A percentile compares a stretch with the other conserved stretches of the same genome.
phyloP scores from a whole-genome alignment of 2,113 vertebrate genomes.

The Delphinus delphis region DNA sequence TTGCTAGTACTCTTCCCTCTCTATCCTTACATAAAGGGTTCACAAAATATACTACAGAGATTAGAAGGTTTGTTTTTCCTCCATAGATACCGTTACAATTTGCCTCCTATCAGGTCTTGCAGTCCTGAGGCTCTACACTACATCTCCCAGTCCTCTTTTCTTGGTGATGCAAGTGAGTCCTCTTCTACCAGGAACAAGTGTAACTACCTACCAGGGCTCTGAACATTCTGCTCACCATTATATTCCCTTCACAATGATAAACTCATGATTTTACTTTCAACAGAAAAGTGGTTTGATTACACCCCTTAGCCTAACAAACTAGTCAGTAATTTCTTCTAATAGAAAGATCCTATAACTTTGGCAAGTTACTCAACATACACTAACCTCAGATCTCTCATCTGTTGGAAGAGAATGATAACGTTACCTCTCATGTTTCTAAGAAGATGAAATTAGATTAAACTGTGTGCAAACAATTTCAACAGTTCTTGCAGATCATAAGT shows the following conservation, averaged over 20 bases:
- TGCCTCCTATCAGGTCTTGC: background rate
- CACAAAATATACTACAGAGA: background rate
- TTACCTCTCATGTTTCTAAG: background rate
- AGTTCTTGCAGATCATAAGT: background rate
- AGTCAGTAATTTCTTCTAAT: background rate
- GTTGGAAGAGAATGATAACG: background rate
- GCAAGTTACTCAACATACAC: background rate
- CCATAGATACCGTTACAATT: background rate
- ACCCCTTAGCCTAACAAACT: background rate
- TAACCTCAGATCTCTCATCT: background rate
- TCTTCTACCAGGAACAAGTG: background rate
- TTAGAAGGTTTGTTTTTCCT: background rate
- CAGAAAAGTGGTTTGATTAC: background rate
- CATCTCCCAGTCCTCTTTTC: background rate
- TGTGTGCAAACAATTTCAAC: background rate
- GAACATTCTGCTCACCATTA: background rate
- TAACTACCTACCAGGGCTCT: background rate
- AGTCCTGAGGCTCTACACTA: background rate
- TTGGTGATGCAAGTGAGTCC: background rate
- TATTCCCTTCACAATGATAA: background rate
- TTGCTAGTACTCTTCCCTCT: background rate
- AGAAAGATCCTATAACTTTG: background rate
- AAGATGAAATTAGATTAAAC: background rate
- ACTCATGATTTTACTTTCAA: background rate
- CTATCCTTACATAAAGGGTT: background rate